These are phyloP conservation scores for Pithys albifrons DNA, from an alignment of 2,113 vertebrate genomes.

Conservation along the genomic window DNA sequence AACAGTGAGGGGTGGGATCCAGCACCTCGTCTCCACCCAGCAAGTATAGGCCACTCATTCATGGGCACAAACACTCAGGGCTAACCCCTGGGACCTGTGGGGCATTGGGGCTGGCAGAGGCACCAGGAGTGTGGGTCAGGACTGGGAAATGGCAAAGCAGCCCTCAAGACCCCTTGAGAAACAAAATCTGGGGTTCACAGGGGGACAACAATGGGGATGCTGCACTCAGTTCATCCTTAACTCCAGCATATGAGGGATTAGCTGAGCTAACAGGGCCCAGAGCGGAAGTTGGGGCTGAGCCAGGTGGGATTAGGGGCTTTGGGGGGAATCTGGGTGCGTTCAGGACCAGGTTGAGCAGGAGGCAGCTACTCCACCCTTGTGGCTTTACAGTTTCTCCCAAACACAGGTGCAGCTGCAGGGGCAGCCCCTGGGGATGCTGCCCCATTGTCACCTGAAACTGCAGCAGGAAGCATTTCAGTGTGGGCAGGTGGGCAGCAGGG, in stretches of 20 bases:
- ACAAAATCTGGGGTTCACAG: neutral
- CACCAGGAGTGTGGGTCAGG: neutral
- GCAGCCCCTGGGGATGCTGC: neutral
- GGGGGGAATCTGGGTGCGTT: conserved; percentile 45
- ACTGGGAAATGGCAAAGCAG: neutral
- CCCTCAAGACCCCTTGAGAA: neutral
- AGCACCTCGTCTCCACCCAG: neutral
- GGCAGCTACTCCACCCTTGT: neutral
- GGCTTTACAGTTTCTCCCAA: neutral
- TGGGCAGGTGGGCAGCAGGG: neutral
- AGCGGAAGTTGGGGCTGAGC: conserved; percentile 37
- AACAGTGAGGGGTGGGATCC: neutral
- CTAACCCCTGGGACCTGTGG: neutral
- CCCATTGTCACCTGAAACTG: conserved; percentile 13
- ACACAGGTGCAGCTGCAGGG: accelerated
- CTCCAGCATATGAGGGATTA: neutral
- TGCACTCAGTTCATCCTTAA: neutral
- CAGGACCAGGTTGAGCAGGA: neutral
- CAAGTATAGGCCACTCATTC: neutral
- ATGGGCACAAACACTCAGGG: neutral
- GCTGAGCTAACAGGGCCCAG: neutral
- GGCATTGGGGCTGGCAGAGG: neutral
- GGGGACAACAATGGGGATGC: neutral
- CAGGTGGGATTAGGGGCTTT: conserved; percentile 54
- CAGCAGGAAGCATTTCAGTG: conserved; percentile 23